Evolutionary conservation across 2,797 vertebrate species (phyloP).

Genomic region (Anguilla marmorata): DNA sequence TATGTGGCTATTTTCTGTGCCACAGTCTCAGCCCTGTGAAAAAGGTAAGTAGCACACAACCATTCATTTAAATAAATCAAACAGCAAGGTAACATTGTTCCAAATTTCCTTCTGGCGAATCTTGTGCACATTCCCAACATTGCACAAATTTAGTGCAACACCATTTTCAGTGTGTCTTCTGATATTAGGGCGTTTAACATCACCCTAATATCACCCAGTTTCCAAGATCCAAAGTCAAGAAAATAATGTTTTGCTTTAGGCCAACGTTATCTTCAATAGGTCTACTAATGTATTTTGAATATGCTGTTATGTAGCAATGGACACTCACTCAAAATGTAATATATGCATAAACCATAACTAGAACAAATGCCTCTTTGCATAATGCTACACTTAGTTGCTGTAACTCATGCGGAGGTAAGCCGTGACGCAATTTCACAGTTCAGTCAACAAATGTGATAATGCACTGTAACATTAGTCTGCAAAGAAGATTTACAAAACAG

Average conservation of each 20-base stretch:
- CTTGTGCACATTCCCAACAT: no score
- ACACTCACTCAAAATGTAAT: not conserved
- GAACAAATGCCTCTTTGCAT: not conserved
- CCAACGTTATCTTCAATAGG: not conserved
- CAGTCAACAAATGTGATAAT: constrained; percentile 27
- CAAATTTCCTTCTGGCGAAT: no score
- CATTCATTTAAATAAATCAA: no score
- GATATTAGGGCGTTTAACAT: no score
- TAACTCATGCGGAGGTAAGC: not conserved
- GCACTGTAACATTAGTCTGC: constrained; percentile 8
- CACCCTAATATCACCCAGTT: not conserved
- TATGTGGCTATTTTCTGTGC: no score
- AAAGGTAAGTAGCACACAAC: no score
- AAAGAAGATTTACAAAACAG: constrained; percentile 43
- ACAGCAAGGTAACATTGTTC: no score
- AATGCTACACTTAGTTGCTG: not conserved
- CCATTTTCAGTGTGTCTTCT: no score
- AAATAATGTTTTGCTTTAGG: not conserved
- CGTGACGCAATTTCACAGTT: constrained; percentile 37
- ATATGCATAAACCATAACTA: not conserved
- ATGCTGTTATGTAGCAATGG: not conserved
- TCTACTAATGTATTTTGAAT: not conserved
- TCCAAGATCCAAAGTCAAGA: not conserved
- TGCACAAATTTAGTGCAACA: no score
- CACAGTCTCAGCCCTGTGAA: no score